Conservation (phyloP, 2,888 invertebrate genomes). For the Andrena haemorrhoa region DNA sequence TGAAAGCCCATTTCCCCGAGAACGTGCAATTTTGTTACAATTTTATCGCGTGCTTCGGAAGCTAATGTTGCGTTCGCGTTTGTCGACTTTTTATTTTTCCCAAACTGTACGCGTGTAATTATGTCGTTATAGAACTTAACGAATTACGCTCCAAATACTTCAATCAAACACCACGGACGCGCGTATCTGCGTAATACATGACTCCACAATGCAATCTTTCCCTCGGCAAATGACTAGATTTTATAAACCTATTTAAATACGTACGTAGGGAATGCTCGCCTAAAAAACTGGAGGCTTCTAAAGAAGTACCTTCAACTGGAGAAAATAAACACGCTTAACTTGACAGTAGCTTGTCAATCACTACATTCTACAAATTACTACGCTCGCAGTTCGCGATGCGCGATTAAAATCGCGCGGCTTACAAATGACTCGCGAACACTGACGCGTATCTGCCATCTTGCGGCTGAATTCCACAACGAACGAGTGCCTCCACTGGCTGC, state of each 20-base stretch:
- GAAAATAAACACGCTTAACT: too few relatives aligned
- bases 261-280: too few relatives aligned
- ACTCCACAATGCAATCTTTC: too few relatives aligned
- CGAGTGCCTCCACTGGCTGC: neutral
- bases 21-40: constrained; percentile 10
- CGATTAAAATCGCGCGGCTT: neutral
- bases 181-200: too few relatives aligned
- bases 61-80: neutral
- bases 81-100: neutral
- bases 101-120: too few relatives aligned
- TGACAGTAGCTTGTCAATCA: neutral
- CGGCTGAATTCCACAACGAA: neutral
- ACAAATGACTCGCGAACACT: neutral
- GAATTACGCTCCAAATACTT: too few relatives aligned
- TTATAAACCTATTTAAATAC: too few relatives aligned
- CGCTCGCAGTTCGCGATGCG: neutral
- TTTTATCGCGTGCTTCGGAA: neutral
- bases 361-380: neutral
- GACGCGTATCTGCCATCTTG: neutral
- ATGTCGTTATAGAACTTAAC: too few relatives aligned
- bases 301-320: too few relatives aligned
- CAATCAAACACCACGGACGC: too few relatives aligned
- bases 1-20: constrained; percentile 3
- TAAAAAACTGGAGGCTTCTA: too few relatives aligned
- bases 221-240: too few relatives aligned